phyloP scores from a whole-genome alignment of 2,797 vertebrate species.

The Ambastaia sidthimunki region DNA sequence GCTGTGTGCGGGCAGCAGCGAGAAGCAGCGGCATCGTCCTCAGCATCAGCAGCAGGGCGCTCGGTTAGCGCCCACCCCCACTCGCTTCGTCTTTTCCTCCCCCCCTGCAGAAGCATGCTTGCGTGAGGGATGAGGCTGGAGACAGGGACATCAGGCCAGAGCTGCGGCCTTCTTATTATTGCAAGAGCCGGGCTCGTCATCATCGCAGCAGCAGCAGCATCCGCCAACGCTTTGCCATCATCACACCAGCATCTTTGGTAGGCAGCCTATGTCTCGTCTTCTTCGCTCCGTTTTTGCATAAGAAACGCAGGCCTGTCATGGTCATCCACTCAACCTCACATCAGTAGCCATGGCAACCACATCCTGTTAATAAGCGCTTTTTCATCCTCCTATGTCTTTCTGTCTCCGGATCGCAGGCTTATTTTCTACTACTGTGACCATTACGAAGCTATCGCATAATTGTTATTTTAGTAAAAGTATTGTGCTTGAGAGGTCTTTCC shows the following conservation, averaged over 20 bases:
- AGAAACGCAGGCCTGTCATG: conserved; percentile 77
- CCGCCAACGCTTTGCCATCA: conserved; percentile 96
- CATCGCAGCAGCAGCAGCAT: conserved; percentile 83
- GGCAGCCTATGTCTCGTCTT: conserved; percentile 64
- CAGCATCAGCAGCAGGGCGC: conserved; percentile 65
- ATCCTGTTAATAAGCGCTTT: conserved; percentile 78
- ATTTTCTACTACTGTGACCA: conserved; percentile 19
- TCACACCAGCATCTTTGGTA: conserved; percentile 98
- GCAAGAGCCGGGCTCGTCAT: conserved; percentile 91
- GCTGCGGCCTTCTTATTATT: conserved; percentile 87
- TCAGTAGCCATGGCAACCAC: conserved; percentile 97
- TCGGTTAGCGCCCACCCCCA: conserved; percentile 63
- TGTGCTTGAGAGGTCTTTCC: conserved; percentile 14
- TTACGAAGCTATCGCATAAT: background rate
- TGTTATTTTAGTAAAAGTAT: background rate
- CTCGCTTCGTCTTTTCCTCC: conserved; percentile 55
- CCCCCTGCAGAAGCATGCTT: conserved; percentile 59
- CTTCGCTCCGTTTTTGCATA: conserved; percentile 62
- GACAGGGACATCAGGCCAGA: conserved; percentile 93
- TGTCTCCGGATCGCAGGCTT: conserved; percentile 75
- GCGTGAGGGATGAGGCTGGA: conserved; percentile 88
- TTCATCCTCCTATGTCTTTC: conserved; percentile 22
- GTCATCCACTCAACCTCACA: conserved; percentile 66
- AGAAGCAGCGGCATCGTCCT: conserved; percentile 86
- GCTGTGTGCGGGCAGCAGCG: conserved; percentile 64